A percentile compares a stretch with the other conserved stretches of the same genome.
These are phyloP conservation scores for Corythornis leucogaster DNA, from an alignment of 2,797 vertebrate species.

Conservation along the genomic window DNA sequence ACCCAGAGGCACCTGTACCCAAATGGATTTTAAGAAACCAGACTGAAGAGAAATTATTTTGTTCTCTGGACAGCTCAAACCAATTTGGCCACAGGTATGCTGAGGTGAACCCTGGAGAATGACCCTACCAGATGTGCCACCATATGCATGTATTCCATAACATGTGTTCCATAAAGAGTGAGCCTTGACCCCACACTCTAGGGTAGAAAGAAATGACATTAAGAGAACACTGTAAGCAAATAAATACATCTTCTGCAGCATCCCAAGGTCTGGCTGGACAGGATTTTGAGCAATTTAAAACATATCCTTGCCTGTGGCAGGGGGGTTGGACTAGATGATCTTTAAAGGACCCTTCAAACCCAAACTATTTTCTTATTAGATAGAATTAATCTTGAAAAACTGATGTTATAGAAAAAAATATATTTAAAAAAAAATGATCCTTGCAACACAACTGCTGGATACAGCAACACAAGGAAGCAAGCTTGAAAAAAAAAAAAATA, in stretches of 20 bases:
- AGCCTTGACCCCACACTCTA: neutral
- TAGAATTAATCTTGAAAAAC: neutral
- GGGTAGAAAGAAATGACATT: neutral
- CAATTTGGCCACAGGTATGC: neutral
- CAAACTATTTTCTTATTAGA: neutral
- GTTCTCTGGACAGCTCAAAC: neutral
- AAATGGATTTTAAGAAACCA: neutral
- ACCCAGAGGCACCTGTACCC: neutral
- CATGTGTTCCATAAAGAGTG: accelerated
- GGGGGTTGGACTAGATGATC: neutral
- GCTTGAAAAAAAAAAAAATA: neutral
- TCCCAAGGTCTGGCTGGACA: neutral
- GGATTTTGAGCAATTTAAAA: neutral
- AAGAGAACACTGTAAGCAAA: neutral
- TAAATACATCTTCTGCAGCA: neutral
- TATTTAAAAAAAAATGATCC: neutral
- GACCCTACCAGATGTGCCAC: accelerated
- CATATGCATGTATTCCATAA: neutral
- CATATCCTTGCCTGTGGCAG: neutral
- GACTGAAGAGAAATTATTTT: neutral
- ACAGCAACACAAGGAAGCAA: neutral
- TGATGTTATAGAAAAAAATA: neutral
- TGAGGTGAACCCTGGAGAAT: accelerated
- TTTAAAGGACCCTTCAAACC: neutral
- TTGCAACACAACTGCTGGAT: neutral